A percentile compares a stretch with the other conserved stretches of the same genome.
These are phyloP conservation scores for Drosophila meridionalis DNA, from an alignment of 2,888 invertebrate species.

Conservation along the genomic window DNA sequence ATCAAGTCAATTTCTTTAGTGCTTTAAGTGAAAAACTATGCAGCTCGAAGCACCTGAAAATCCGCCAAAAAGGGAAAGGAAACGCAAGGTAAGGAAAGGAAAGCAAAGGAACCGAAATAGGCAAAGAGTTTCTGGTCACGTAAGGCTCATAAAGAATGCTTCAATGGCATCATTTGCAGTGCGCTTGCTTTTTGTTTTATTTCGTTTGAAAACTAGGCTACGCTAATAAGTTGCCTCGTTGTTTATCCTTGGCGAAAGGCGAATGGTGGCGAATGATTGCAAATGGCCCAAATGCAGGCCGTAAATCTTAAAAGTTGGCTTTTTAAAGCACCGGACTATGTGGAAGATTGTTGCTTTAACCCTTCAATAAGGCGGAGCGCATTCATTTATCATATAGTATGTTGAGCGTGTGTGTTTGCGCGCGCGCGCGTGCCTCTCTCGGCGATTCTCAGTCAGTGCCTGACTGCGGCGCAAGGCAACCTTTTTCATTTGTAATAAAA, in stretches of 20 bases:
- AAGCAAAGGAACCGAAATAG: slow-evolving; percentile 36
- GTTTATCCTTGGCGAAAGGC: slow-evolving; percentile 52
- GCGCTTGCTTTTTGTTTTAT: slow-evolving; percentile 51
- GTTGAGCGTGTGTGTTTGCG: slow-evolving; percentile 34
- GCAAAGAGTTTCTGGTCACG: slow-evolving; percentile 78
- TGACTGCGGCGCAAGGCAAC: slow-evolving; percentile 39
- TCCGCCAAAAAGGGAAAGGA: slow-evolving; percentile 2
- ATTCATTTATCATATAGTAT: slow-evolving; percentile 66
- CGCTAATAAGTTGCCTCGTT: slow-evolving; percentile 63
- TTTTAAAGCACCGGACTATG: slow-evolving; percentile 25
- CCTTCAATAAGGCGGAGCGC: slow-evolving; percentile 49
- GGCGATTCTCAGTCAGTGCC: slow-evolving; percentile 15
- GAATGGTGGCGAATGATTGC: slow-evolving; percentile 37
- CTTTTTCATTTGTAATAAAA: slow-evolving; percentile 79
- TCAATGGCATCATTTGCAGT: slow-evolving; percentile 73
- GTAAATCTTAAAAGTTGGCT: slow-evolving; percentile 62
- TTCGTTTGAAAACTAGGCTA: slow-evolving; percentile 60
- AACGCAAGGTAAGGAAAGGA: neutral
- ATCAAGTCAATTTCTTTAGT: slow-evolving; percentile 48
- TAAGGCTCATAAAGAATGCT: slow-evolving; percentile 73
- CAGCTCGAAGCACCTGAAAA: slow-evolving; percentile 52
- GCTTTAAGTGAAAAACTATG: slow-evolving; percentile 55
- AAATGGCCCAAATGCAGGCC: slow-evolving; percentile 57
- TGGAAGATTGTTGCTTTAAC: slow-evolving; percentile 54
- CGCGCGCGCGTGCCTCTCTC: slow-evolving; percentile 17